Base-by-base conservation (phyloP, 1,140 invertebrate genomes). In the Bradysia coprophila region DNA sequence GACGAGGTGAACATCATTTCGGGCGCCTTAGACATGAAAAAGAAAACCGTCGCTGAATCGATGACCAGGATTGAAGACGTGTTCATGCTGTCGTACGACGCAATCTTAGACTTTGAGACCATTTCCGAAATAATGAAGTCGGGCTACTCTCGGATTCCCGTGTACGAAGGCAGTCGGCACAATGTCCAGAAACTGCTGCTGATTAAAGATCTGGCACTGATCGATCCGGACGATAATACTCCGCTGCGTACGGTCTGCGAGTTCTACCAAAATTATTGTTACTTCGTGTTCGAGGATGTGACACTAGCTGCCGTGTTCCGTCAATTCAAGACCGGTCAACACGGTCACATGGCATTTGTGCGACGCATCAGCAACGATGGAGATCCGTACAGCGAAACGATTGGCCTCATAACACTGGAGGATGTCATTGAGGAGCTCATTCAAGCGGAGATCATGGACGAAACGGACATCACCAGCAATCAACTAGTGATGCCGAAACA, bases 1-100 rank as follows among this genome's bases (percentile, higher is more conserved):
- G 91, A 96, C 55, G 93, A 98, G 63, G 86, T 96, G 15, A 93
- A 96, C 59, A 97, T 98, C 24, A 97, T 98, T 49, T 83, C 88
- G 5, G 93, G 94, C 11, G 92, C 92, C 0, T 67, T 97, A 44
- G 87, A 93, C 57, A 65, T 96, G 21, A 76, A 86, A 23, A 86
- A 85, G 60, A 96, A 96, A 64, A 87, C 76, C 0, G 92, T 95
- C 0, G 66, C 68, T 0, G 85, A 94, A 53, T 78, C 96, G 16
- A 97, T 97, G 93, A 97, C 92, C 1, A 81, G 81, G 55, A 75
- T 98, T 39, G 87, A 94, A 51, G 89, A 97, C 58, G 86, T 90
- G 10, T 97, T 86, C 61, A 96, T 97, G 91, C 64, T 97, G 41
- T 81, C 88, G 20, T 75, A 84, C 47, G 84, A 89, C 49, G 75